These are phyloP conservation scores for Pelvicachromis taeniatus DNA, from an alignment of 2,113 vertebrate species.

Conservation along the genomic window DNA sequence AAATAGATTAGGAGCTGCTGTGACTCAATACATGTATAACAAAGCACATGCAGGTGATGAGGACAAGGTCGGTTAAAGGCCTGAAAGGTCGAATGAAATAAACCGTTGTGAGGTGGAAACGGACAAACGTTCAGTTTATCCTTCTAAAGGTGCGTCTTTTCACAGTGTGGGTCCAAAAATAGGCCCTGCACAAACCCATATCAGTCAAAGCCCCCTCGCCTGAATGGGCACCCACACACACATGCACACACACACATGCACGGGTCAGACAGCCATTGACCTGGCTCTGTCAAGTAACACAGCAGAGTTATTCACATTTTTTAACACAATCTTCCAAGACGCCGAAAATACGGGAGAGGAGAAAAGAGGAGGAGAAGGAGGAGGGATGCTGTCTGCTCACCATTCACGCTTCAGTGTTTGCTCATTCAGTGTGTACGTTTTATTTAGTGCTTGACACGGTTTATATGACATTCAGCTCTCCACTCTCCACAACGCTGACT, in stretches of 20 bases:
- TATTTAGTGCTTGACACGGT: not conserved
- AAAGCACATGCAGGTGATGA: not conserved
- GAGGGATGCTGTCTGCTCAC: not conserved
- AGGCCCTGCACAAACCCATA: not conserved
- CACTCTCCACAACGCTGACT: not conserved
- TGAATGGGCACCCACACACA: not conserved
- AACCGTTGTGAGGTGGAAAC: not conserved
- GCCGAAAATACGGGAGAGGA: not conserved
- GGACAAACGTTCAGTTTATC: not conserved
- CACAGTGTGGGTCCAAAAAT: not conserved
- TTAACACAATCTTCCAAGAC: not conserved
- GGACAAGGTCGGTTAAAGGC: not conserved
- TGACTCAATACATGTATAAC: not conserved
- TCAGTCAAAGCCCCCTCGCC: not conserved
- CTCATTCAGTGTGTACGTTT: not conserved
- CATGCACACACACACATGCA: not conserved
- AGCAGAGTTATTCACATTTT: slow-evolving; percentile 28
- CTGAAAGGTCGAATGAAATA: not conserved
- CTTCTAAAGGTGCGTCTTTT: not conserved
- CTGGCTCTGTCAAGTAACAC: not conserved
- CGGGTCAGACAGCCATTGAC: slow-evolving; percentile 8
- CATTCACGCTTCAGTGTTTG: slow-evolving; percentile 5
- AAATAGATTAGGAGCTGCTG: not conserved
- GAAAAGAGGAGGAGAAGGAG: not conserved
- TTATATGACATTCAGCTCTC: not conserved